Base-by-base conservation (phyloP, 2,113 vertebrate genomes). In the Scophthalmus maximus region DNA sequence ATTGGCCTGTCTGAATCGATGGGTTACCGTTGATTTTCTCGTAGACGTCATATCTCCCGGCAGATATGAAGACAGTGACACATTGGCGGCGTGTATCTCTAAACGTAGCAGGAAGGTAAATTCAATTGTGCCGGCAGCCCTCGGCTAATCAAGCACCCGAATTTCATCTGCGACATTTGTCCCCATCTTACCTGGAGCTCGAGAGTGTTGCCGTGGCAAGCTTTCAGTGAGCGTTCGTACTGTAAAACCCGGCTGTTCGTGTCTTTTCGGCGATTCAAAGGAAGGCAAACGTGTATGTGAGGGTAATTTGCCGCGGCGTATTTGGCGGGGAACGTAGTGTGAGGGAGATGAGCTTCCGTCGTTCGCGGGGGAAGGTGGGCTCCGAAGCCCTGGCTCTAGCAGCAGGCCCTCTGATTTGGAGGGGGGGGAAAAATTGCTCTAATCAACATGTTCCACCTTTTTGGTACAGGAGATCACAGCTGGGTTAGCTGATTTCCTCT, bases 231-330 rank as follows among this genome's bases (percentile, higher is more conserved):
- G 30, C 42, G 46, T 73, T 69, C 63, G 32, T 46, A 68, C 62
- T 76, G 15, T 56, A 70, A 51, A 77, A 62, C 71, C 51, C 80
- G 82, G 82, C 84, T 86, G 65, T 60, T 73, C 61, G 70, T 76
- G 71, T 72, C 64, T 83, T 74, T 77, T n/a, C n/a, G 58, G 69
- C 68, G 66, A 78, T 67, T 88, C 66, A 44, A 73, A 84, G 64
- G 83, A 78, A 76, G n/a, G 69, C 62, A 71, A 40, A 49, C 8
- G 20, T 61, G 65, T 77, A 38, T 72, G 40, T 29, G 68, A 73
- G 55, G 15, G 73, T 83, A 82, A 87, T 81, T n/a, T 68, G 68
- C 49, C n/a, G 46, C 29, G 11, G 66, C 55, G 83, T 76, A 79
- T 81, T 71, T 36, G 60, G 46, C 32, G 23, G 60, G n/a, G 67